Percentiles rank a stretch among this genome's conserved stretches.
These are phyloP conservation scores for Psammodynastes pulverulentus DNA, from an alignment of 2,113 vertebrate genomes.

Conservation along the genomic window DNA sequence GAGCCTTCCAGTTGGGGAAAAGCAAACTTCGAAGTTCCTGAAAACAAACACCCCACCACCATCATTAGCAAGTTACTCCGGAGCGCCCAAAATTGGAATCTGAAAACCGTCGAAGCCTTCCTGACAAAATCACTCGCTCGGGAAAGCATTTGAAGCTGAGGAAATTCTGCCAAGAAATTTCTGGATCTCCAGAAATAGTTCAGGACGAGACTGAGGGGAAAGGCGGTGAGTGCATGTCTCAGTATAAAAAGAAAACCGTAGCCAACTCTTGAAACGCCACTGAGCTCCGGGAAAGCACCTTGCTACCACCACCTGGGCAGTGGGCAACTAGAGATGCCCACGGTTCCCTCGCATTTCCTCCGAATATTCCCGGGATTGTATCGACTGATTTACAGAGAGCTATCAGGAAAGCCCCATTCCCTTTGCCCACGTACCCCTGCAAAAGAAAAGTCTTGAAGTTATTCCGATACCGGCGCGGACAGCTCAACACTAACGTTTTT, in stretches of 20 bases:
- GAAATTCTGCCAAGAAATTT: neutral
- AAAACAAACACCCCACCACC: too few species aligned
- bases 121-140: neutral
- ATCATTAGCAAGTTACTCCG: neutral
- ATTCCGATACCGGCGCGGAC: neutral
- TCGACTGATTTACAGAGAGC: neutral
- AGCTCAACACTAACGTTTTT: neutral
- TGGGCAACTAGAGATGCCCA: neutral
- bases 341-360: neutral
- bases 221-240: neutral
- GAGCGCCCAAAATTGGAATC: neutral
- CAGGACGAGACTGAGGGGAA: neutral
- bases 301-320: neutral
- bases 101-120: neutral
- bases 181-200: neutral
- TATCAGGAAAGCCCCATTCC: neutral
- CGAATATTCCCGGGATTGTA: neutral
- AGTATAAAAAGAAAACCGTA: neutral
- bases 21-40: neutral
- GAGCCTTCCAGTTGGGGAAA: neutral
- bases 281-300: neutral
- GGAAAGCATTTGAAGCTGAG: neutral
- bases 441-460: conserved; percentile 1
- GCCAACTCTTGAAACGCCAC: neutral
- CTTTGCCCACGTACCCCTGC: neutral